phyloP scores from a whole-genome alignment of 2,888 invertebrate genomes.

The Pantelozetes paolii region DNA sequence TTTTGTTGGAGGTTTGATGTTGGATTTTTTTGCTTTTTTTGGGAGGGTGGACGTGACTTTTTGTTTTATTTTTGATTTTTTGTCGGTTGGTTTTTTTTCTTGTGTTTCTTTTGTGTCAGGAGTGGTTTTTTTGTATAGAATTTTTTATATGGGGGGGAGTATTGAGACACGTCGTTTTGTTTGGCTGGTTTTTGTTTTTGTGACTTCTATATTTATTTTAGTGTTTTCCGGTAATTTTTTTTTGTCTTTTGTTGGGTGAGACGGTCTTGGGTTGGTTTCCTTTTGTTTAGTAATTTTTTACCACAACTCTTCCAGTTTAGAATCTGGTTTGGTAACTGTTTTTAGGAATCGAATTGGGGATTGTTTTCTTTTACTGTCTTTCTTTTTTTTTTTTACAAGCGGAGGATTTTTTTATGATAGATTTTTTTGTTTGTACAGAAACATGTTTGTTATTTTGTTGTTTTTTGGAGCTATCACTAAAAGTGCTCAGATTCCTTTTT shows the following conservation, averaged over 20 bases:
- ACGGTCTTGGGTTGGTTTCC: constrained; percentile 36
- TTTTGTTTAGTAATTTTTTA: constrained; percentile 39
- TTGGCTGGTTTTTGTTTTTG: constrained; percentile 54
- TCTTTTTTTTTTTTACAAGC: not conserved
- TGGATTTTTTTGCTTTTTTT: not conserved
- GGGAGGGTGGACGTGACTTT: not conserved
- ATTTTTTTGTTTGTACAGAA: not conserved
- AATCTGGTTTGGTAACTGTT: constrained; percentile 34
- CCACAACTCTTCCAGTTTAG: not conserved
- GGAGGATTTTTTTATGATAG: not conserved
- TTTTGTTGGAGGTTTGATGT: not conserved
- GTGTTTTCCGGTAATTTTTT: constrained; percentile 32
- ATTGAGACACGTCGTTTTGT: not conserved
- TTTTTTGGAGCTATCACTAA: constrained; percentile 64
- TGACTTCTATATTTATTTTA: constrained; percentile 36
- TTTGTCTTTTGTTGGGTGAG: constrained; percentile 21
- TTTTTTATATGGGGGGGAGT: constrained; percentile 18
- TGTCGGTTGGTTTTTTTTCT: constrained; percentile 19
- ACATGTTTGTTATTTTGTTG: constrained; percentile 54
- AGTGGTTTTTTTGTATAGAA: constrained; percentile 32
- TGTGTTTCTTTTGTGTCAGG: constrained; percentile 26
- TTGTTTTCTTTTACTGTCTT: constrained; percentile 56
- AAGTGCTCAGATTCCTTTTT: constrained; percentile 76
- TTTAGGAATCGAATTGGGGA: constrained; percentile 33
- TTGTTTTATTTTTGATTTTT: not conserved